Percentiles rank a stretch among this genome's conserved stretches.
Evolutionary conservation across 2,888 invertebrate species (phyloP).

Genomic region (Horisme vitalbata): DNA sequence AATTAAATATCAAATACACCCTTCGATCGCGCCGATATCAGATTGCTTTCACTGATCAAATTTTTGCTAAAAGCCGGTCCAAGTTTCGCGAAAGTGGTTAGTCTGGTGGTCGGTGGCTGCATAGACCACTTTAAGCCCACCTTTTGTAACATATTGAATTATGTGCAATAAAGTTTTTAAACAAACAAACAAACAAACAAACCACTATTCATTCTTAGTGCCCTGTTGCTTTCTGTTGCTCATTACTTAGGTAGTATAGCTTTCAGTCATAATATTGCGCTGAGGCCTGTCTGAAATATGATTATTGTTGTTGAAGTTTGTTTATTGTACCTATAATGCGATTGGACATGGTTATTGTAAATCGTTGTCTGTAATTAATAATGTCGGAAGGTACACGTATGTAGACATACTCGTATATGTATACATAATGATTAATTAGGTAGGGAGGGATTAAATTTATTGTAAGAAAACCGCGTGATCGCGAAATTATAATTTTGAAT

Average conservation of each 20-base stretch:
- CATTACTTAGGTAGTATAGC: slow-evolving; percentile 33
- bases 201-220: slow-evolving; percentile 40
- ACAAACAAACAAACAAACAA: no score
- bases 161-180: no score
- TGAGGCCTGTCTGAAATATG: slow-evolving; percentile 7
- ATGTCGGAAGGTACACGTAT: no score
- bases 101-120: slow-evolving; percentile 49
- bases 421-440: no score
- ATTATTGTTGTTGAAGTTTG: slow-evolving; percentile 1
- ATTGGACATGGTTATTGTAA: not conserved
- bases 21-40: slow-evolving; percentile 50
- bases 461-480: no score
- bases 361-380: no score
- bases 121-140: slow-evolving; percentile 50
- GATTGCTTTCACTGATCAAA: slow-evolving; percentile 79
- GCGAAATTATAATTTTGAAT: no score
- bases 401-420: no score
- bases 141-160: no score
- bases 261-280: slow-evolving; percentile 35
- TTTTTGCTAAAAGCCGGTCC: slow-evolving; percentile 81
- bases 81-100: slow-evolving; percentile 77
- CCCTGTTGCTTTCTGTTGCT: slow-evolving; percentile 31
- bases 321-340: slow-evolving; percentile 1
- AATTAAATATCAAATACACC: slow-evolving; percentile 51
- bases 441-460: no score